These are phyloP conservation scores for Eupristina koningsbergeri DNA, from an alignment of 1,140 invertebrate genomes.

Conservation along the genomic window DNA sequence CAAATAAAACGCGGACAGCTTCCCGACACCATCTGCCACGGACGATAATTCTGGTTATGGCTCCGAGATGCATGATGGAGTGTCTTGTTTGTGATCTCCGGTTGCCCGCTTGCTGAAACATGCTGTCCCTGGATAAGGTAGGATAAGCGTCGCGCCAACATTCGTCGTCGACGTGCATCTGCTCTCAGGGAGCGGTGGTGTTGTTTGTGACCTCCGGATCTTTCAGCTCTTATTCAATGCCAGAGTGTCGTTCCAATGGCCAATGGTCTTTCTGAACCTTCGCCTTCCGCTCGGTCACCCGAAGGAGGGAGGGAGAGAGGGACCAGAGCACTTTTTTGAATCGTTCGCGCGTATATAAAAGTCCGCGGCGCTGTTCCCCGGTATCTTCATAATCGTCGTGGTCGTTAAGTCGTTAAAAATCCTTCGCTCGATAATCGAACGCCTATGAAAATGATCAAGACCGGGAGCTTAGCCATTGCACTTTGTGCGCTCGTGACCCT, in stretches of 20 bases:
- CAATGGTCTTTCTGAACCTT: constrained; percentile 22
- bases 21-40: too few relatives aligned
- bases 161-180: neutral
- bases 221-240: constrained; percentile 16
- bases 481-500: constrained; percentile 37
- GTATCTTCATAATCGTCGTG: neutral
- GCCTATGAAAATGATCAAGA: neutral
- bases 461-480: constrained; percentile 1
- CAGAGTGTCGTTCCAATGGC: neutral
- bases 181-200: neutral
- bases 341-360: constrained; percentile 37
- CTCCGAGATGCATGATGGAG: neutral
- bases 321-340: neutral
- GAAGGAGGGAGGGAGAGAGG: neutral
- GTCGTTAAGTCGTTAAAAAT: neutral
- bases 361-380: neutral
- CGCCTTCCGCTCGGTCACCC: neutral
- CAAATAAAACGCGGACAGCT: too few relatives aligned
- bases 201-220: constrained; percentile 27
- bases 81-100: neutral
- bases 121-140: constrained; percentile 17
- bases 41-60: neutral
- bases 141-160: neutral
- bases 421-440: neutral
- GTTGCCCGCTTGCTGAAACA: neutral